Evolutionary conservation across 2,113 vertebrate species (phyloP), one percentile per base, ranked within the genome.

Genomic region (Myotis yumanensis): DNA sequence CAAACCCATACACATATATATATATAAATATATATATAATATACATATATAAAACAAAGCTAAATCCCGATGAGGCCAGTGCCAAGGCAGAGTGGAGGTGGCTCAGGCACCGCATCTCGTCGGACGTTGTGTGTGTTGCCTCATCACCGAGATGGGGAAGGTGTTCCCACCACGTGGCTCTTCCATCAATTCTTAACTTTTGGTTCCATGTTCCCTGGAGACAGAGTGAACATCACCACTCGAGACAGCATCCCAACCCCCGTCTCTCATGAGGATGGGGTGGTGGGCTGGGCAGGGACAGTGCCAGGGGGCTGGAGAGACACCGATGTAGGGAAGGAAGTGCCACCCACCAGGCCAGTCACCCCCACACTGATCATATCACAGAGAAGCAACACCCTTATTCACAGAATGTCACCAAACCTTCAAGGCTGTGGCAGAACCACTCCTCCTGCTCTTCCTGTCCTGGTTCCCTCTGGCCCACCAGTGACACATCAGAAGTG

Each of bases 61-160:
- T 89, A 81, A 84, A 66, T 97, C 97, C 95, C 98, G 97, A 93
- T 64, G 96, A 97, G 96, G 97, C 98, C 97, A 98, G 98, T 98
- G 98, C 98, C 98, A 97, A 98, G 98, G 96, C 92, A 97, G 95
- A 97, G 97, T 90, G 96, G 97, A 97, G 98, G 97, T 96, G 97
- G 97, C 97, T 95, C 95, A 0, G 97, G 98, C 98, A 95, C 97
- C 86, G 94, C 97, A 96, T 98, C 97, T 97, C 94, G 87, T 96
- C 7, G 51, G 97, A 98, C 98, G 97, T 95, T 93, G 85, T 98
- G 93, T 97, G 76, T 98, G 93, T 97, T 73, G 89, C 97, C 98
- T 98, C 96, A 64, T 98, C 97, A 91, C 93, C 81, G 43, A 43
- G 75, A 95, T 97, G 98, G 97, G 98, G 92, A 97, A 96, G 85